Evolutionary conservation across 2,888 invertebrate genomes (phyloP).

Genomic region (Melanostoma mellinum): DNA sequence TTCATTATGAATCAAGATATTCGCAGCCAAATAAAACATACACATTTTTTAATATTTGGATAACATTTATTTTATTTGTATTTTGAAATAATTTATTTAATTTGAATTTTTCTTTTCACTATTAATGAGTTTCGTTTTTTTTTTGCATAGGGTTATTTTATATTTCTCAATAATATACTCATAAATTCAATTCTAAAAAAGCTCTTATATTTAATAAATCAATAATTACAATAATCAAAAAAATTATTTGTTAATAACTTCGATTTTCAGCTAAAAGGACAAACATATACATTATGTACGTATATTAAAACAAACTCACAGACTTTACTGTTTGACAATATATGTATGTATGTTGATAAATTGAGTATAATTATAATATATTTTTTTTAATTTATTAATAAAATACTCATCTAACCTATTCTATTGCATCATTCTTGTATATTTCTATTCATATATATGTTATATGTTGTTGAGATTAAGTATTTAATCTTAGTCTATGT

Average conservation of each 20-base stretch:
- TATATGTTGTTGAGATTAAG: constrained; percentile 60
- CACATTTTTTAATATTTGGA: constrained; percentile 42
- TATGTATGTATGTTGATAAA: constrained; percentile 25
- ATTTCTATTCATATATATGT: constrained; percentile 55
- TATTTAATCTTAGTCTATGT: constrained; percentile 62
- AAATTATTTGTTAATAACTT: constrained; percentile 10
- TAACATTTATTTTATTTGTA: constrained; percentile 63
- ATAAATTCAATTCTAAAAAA: constrained; percentile 40
- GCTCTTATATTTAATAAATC: constrained; percentile 1
- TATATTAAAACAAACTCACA: constrained; percentile 65
- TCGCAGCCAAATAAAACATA: not conserved
- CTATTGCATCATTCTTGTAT: constrained; percentile 62
- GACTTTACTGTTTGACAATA: constrained; percentile 49
- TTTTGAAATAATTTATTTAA: constrained; percentile 26
- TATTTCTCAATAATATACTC: constrained; percentile 38
- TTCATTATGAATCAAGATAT: too few relatives aligned
- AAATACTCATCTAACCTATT: constrained; percentile 69
- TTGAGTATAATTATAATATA: constrained; percentile 48
- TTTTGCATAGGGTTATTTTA: constrained; percentile 64
- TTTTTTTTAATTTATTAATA: constrained; percentile 50
- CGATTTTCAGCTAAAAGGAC: constrained; percentile 30
- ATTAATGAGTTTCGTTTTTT: constrained; percentile 38
- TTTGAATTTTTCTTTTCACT: constrained; percentile 40
- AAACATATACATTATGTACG: constrained; percentile 8
- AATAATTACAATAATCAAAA: not conserved